These are phyloP conservation scores for Lacerta bilineata DNA, from an alignment of 2,797 vertebrate species.

Conservation along the genomic window DNA sequence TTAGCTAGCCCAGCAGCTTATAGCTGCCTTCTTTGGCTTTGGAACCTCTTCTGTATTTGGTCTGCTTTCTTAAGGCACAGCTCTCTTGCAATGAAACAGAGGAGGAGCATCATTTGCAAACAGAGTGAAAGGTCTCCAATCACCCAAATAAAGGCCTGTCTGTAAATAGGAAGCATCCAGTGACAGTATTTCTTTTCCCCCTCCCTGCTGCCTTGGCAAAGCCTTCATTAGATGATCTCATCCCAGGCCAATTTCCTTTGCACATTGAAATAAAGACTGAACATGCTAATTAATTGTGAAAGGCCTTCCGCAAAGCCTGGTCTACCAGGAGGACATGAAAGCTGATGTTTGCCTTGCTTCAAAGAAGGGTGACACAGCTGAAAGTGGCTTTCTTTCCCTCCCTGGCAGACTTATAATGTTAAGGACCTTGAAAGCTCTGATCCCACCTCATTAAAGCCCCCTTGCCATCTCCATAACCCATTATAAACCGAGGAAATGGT, in stretches of 20 bases:
- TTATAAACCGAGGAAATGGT: background rate
- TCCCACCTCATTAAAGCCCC: background rate
- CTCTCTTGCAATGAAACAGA: background rate
- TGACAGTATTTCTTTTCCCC: background rate
- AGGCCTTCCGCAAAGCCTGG: background rate
- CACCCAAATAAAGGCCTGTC: background rate
- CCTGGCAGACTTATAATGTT: background rate
- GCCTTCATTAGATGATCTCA: slow-evolving; percentile 41
- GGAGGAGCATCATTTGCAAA: slow-evolving; percentile 7
- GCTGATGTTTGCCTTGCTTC: background rate
- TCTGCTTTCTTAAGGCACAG: background rate
- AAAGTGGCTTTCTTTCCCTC: background rate
- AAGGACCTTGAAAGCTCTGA: background rate
- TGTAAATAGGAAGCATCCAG: slow-evolving; percentile 16
- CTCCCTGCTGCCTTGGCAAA: slow-evolving; percentile 28
- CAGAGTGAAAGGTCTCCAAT: slow-evolving; percentile 6
- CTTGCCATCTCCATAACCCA: background rate
- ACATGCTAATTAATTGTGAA: slow-evolving; percentile 49
- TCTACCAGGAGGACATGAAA: background rate
- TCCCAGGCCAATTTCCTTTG: slow-evolving; percentile 35
- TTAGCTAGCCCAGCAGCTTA: no score
- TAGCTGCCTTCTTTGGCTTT: no score
- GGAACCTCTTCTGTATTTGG: no score
- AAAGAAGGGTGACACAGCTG: background rate
- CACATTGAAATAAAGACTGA: slow-evolving; percentile 48